A percentile compares a stretch with the other conserved stretches of the same genome.
These are phyloP conservation scores for Tympanuchus pallidicinctus DNA, from an alignment of 2,113 vertebrate species.

Conservation along the genomic window DNA sequence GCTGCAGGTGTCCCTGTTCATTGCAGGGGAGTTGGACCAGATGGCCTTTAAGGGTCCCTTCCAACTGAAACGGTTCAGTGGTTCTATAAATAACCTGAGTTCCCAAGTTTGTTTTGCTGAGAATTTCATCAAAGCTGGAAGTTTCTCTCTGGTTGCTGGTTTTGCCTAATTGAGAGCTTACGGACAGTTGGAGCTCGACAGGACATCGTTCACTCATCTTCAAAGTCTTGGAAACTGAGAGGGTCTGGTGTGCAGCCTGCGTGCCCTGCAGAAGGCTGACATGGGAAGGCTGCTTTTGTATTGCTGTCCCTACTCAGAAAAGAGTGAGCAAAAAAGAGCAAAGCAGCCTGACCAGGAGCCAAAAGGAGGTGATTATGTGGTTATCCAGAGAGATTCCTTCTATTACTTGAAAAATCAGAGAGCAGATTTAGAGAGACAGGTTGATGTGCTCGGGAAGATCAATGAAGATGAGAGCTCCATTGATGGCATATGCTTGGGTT, in stretches of 20 bases:
- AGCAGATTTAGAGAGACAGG: slow-evolving; percentile 66
- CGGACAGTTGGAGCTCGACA: slow-evolving; percentile 32
- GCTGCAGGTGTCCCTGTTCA: too few relatives aligned
- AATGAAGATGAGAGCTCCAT: slow-evolving; percentile 57
- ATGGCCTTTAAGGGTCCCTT: too few relatives aligned
- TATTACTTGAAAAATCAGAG: slow-evolving; percentile 71
- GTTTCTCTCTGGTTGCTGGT: neutral
- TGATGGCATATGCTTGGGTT: slow-evolving; percentile 57
- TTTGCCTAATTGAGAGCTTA: slow-evolving; percentile 36
- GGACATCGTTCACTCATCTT: slow-evolving; percentile 30
- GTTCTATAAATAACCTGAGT: neutral
- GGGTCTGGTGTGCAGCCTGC: slow-evolving; percentile 30
- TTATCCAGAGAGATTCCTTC: slow-evolving; percentile 69
- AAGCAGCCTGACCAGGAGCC: slow-evolving; percentile 56
- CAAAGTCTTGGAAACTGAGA: slow-evolving; percentile 30
- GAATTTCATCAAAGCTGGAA: neutral
- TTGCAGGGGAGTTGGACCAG: too few relatives aligned
- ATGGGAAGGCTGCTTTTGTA: slow-evolving; percentile 1
- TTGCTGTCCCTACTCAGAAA: slow-evolving; percentile 40
- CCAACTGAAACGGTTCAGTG: too few relatives aligned
- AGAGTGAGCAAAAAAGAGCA: neutral
- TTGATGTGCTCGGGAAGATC: slow-evolving; percentile 66
- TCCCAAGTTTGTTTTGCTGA: rapidly evolving
- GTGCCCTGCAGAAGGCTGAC: slow-evolving; percentile 12
- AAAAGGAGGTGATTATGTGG: slow-evolving; percentile 66